These are phyloP conservation scores for Myotis findleyi DNA, from an alignment of 2,797 vertebrate species.

Conservation along the genomic window DNA sequence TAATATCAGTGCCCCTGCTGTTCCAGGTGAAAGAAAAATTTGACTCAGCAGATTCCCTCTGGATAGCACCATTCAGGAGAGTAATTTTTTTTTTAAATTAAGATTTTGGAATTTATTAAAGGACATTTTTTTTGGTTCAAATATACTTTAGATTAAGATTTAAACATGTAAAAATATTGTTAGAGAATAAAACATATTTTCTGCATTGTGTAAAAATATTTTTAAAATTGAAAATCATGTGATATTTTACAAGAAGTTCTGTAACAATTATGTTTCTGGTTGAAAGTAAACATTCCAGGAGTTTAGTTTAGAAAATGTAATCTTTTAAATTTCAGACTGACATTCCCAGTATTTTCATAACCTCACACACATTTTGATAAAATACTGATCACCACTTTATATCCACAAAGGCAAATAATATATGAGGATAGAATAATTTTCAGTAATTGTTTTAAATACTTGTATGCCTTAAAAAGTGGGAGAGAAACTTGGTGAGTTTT, in stretches of 20 bases:
- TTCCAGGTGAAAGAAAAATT: background rate
- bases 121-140: slow-evolving; percentile 44
- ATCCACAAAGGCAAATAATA: slow-evolving; percentile 78
- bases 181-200: slow-evolving; percentile 72
- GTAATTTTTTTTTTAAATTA: slow-evolving; percentile 28
- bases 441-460: slow-evolving; percentile 87
- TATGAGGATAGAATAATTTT: slow-evolving; percentile 85
- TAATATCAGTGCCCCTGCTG: background rate
- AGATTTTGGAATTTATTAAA: slow-evolving; percentile 67
- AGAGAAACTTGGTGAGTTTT: background rate
- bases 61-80: background rate
- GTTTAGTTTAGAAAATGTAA: slow-evolving; percentile 79
- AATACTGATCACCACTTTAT: slow-evolving; percentile 81
- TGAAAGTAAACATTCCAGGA: slow-evolving; percentile 66
- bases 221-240: slow-evolving; percentile 70
- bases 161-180: slow-evolving; percentile 64
- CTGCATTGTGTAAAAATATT: slow-evolving; percentile 72
- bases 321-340: slow-evolving; percentile 81
- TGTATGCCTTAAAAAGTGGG: slow-evolving; percentile 68
- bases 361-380: slow-evolving; percentile 84
- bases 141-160: slow-evolving; percentile 61
- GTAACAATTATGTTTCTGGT: slow-evolving; percentile 63
- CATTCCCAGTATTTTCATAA: slow-evolving; percentile 76
- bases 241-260: slow-evolving; percentile 71
- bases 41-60: background rate